Percentiles rank a stretch among this genome's conserved stretches.
Evolutionary conservation across 2,888 invertebrate genomes (phyloP).

Genomic region (Galeruca laticollis): DNA sequence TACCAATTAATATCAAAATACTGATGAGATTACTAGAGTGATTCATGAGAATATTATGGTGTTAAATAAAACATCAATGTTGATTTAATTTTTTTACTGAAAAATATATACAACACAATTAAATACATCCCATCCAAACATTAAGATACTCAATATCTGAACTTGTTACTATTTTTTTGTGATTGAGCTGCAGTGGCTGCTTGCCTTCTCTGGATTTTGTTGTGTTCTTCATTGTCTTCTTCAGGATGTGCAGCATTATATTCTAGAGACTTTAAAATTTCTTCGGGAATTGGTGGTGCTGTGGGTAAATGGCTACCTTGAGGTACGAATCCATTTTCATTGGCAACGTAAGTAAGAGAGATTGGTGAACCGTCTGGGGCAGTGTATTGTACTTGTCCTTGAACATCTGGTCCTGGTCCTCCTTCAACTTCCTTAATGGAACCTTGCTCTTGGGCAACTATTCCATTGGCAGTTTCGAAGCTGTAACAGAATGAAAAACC

Average conservation of each 20-base stretch:
- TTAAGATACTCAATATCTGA: conserved; percentile 5
- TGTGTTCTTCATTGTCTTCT: conserved; percentile 54
- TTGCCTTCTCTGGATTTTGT: conserved; percentile 28
- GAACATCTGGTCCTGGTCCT: conserved; percentile 66
- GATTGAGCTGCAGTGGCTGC: conserved; percentile 3
- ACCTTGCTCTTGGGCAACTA: conserved; percentile 75
- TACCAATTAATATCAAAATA: too few species aligned
- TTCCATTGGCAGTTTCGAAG: conserved; percentile 82
- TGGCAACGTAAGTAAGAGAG: conserved; percentile 74
- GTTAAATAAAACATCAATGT: too few species aligned
- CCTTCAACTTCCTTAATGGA: conserved; percentile 63
- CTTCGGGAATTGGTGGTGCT: conserved; percentile 82
- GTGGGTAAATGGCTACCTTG: conserved; percentile 82
- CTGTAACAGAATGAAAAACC: conserved; percentile 55
- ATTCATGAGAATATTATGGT: too few species aligned
- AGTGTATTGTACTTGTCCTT: conserved; percentile 77
- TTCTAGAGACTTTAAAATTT: conserved; percentile 77
- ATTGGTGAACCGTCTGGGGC: conserved; percentile 77
- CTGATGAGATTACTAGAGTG: too few species aligned
- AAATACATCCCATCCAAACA: background rate
- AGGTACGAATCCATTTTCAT: conserved; percentile 78
- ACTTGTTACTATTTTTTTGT: background rate
- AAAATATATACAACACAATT: background rate
- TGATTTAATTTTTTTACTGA: background rate
- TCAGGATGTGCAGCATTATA: conserved; percentile 71